Conservation (phyloP, 2,113 vertebrate species). For the Indri indri region DNA sequence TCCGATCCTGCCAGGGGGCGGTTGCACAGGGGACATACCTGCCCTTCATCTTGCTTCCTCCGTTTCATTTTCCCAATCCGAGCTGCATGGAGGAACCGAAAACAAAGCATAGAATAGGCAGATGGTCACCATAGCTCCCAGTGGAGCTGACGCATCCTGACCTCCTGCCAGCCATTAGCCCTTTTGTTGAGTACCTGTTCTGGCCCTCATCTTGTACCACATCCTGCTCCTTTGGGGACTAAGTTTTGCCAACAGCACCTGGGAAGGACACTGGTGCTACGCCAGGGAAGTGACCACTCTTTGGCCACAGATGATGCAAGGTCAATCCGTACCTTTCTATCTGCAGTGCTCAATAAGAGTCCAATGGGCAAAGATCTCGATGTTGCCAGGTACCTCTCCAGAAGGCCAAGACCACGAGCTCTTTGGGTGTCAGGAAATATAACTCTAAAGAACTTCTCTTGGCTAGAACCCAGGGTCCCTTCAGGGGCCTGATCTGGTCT, state of each 20-base stretch:
- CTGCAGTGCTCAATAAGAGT: not conserved
- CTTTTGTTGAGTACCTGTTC: not conserved
- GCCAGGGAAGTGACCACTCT: not conserved
- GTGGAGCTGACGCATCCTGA: not conserved
- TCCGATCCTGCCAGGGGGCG: conserved; percentile 97
- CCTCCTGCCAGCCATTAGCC: conserved; percentile 29
- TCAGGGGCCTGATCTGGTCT: not conserved
- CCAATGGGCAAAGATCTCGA: not conserved
- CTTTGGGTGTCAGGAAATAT: not conserved
- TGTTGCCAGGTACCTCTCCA: not conserved
- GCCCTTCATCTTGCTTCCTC: conserved; percentile 99
- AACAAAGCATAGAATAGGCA: conserved; percentile 64
- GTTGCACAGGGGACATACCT: conserved; percentile 99
- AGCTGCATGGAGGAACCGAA: conserved; percentile 87
- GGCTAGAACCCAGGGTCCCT: not conserved
- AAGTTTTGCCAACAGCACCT: conserved; percentile 12
- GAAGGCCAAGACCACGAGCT: not conserved
- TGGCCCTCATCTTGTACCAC: not conserved
- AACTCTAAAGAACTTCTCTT: not conserved
- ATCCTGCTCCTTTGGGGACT: not conserved
- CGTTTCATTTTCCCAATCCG: conserved; percentile 99
- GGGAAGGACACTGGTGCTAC: not conserved
- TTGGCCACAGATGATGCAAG: not conserved
- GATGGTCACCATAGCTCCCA: conserved; percentile 1
- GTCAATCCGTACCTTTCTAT: not conserved